Evolutionary conservation across 2,888 invertebrate species (phyloP), one percentile per base, ranked within the genome.

Genomic region (Lasioglossum vierecki): DNA sequence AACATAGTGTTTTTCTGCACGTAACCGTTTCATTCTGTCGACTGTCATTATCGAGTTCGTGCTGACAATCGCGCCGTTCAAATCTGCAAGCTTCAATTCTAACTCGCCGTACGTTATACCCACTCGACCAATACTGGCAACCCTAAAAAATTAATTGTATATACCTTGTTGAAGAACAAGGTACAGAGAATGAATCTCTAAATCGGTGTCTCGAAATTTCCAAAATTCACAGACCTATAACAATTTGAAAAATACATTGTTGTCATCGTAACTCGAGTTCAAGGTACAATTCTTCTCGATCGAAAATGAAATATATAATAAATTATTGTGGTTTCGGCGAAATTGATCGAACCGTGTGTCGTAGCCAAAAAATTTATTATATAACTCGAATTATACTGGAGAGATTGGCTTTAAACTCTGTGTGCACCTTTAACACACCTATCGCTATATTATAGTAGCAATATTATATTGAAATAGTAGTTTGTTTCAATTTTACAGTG

Each of bases 11-110:
- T 89, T 89, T 90, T 76, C 89, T 81, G 90, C 89, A 88, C 89
- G 89, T 89, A 84, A 88, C 75, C 79, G 46, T 83, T 79, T 86
- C 82, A 83, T 90, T 89, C 84, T 79, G 82, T 81, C 84, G 82
- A 60, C 63, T 63, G 44, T n/a, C 75, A 75, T 90, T 85, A 82
- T 83, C 75, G 76, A 57, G 78, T 86, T 88, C 86, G 91, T 85
- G 85, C 39, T 77, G 71, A 76, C 85, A 84, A 89, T 91, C 88
- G 39, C 66, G 63, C 35, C 22, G 68, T 66, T 63, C 46, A 71
- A 76, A 90, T 90, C 90, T 66, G 49, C 44, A 49, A 79, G 63
- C 76, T 79, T 72, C 22, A 41, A 68, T 41, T 39, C 22, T 68
- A 39, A 8, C 18, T 26, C 18, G 2, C 26, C 35, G 26, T 60